Conservation (phyloP, 2,113 vertebrate genomes). For the Capreolus pygargus region DNA sequence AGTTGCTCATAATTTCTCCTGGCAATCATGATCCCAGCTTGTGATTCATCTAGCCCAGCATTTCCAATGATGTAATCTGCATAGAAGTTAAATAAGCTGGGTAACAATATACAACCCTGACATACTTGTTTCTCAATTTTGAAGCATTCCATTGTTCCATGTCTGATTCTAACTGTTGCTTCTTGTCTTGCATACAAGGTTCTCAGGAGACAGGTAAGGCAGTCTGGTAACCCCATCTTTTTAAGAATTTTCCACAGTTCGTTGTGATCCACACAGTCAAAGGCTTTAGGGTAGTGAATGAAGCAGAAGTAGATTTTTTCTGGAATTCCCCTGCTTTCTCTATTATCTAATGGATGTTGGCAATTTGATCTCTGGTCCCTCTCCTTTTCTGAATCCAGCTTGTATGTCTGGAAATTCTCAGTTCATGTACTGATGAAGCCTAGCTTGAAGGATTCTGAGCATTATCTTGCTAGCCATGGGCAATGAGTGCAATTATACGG, state of each 20-base stretch:
- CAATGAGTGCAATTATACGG: background rate
- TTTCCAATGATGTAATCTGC: background rate
- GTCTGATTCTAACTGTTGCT: background rate
- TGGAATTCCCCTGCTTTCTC: background rate
- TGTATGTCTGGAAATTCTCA: background rate
- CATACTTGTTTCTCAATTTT: background rate
- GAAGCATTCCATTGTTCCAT: background rate
- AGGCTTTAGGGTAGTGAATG: background rate
- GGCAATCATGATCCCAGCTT: background rate
- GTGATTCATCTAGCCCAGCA: background rate
- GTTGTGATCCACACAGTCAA: background rate
- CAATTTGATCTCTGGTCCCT: background rate
- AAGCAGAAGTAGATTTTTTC: background rate
- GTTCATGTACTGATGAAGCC: background rate
- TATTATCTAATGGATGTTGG: background rate
- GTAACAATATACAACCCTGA: background rate
- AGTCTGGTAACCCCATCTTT: background rate
- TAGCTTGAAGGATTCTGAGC: background rate
- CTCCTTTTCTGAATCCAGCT: background rate
- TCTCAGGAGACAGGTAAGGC: background rate
- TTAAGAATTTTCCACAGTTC: background rate
- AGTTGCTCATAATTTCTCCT: background rate
- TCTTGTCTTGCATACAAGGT: background rate
- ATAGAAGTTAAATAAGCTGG: background rate
- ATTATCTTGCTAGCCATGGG: background rate